Percentiles rank a stretch among this genome's conserved stretches.
These are phyloP conservation scores for Drosophila pseudotakahashii DNA, from an alignment of 2,888 invertebrate genomes.

Conservation along the genomic window DNA sequence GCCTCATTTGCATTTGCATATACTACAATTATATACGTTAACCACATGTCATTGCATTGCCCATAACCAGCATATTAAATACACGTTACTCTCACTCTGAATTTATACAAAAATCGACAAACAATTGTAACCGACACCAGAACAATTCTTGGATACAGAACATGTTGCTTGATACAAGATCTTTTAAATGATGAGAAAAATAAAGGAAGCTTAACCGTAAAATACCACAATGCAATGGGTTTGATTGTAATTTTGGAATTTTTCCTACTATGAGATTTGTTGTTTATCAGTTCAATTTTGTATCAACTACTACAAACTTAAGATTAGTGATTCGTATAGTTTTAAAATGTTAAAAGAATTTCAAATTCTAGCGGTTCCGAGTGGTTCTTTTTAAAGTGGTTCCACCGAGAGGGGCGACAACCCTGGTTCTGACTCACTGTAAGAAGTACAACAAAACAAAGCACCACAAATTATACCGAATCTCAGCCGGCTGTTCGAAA, in stretches of 20 bases:
- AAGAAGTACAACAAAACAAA: slow-evolving; percentile 55
- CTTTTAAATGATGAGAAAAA: slow-evolving; percentile 78
- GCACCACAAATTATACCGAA: slow-evolving; percentile 25
- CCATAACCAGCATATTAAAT: slow-evolving; percentile 47
- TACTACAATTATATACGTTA: slow-evolving; percentile 49
- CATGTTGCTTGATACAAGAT: slow-evolving; percentile 77
- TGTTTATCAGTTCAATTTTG: too few relatives aligned
- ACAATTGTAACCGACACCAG: slow-evolving; percentile 63
- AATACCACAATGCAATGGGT: slow-evolving; percentile 43
- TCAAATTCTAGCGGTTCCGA: not conserved
- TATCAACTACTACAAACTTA: too few relatives aligned
- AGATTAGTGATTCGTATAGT: not conserved
- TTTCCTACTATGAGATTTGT: too few relatives aligned
- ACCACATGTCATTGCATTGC: slow-evolving; percentile 55
- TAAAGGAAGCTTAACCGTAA: slow-evolving; percentile 82
- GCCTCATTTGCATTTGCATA: slow-evolving; percentile 70
- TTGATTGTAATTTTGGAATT: not conserved
- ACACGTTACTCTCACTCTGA: slow-evolving; percentile 60
- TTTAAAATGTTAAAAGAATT: not conserved
- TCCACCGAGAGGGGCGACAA: not conserved
- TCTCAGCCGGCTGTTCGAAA: slow-evolving; percentile 59
- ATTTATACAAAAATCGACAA: slow-evolving; percentile 48
- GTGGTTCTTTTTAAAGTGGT: not conserved
- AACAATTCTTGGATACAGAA: slow-evolving; percentile 61
- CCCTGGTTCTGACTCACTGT: slow-evolving; percentile 58